A percentile compares a stretch with the other conserved stretches of the same genome.
phyloP scores from a whole-genome alignment of 2,797 vertebrate species.

The Pyrrhura leucotis region DNA sequence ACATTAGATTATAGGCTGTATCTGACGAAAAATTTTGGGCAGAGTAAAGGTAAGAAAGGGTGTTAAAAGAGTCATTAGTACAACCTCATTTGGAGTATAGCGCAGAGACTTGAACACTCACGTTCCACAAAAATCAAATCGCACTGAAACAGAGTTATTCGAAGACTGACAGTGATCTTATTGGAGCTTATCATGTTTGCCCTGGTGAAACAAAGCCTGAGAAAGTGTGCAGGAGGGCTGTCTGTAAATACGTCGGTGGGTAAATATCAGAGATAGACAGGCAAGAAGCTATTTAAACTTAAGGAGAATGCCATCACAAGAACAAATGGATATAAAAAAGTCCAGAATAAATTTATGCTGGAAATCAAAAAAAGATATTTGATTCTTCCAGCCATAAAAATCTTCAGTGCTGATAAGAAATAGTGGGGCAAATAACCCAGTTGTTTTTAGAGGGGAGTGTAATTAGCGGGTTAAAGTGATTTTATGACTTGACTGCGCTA shows the following conservation, averaged over 20 bases:
- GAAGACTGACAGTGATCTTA: constrained; percentile 12
- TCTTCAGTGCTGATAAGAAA: neutral
- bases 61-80: neutral
- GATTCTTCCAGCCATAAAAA: neutral
- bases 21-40: neutral
- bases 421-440: neutral
- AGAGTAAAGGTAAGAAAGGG: neutral
- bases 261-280: constrained; percentile 34
- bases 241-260: constrained; percentile 19
- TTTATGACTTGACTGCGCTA: neutral
- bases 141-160: neutral
- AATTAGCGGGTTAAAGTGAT: neutral
- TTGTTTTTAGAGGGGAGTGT: neutral
- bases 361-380: neutral
- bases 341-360: neutral
- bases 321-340: neutral
- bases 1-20: neutral
- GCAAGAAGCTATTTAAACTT: neutral
- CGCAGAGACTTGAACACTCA: neutral
- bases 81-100: neutral
- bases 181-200: neutral
- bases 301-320: neutral
- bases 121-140: constrained; percentile 12
- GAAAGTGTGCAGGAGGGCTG: neutral
- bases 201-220: constrained; percentile 29